A percentile compares a stretch with the other conserved stretches of the same genome.
Evolutionary conservation across 1,140 invertebrate species (phyloP).

Genomic region (Cyphomyrmex costatus): DNA sequence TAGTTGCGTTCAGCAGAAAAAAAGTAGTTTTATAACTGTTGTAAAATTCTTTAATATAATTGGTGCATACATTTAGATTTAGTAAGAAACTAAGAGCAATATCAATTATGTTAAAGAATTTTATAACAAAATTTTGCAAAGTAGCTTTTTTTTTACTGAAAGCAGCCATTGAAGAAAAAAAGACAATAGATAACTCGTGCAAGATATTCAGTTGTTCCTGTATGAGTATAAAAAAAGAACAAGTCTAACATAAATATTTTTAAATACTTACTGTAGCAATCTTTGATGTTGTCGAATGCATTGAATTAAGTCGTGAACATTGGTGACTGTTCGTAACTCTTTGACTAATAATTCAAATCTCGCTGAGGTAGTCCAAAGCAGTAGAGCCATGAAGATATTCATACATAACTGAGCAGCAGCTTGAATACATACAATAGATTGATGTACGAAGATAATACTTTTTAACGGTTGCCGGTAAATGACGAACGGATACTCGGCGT

Average conservation of each 20-base stretch:
- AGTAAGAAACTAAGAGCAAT: too few relatives aligned
- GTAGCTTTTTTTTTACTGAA: too few relatives aligned
- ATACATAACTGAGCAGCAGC: background rate
- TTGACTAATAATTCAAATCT: constrained; percentile 52
- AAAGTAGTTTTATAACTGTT: too few relatives aligned
- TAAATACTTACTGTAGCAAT: constrained; percentile 49
- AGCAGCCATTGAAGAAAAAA: too few relatives aligned
- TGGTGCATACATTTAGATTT: too few relatives aligned
- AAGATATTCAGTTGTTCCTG: too few relatives aligned
- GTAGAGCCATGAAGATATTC: constrained; percentile 18
- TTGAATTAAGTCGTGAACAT: background rate
- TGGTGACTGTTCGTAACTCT: background rate
- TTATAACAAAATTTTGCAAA: too few relatives aligned
- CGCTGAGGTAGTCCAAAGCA: constrained; percentile 47
- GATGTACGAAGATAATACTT: constrained; percentile 22
- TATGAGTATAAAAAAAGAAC: too few relatives aligned
- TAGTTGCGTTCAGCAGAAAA: too few relatives aligned
- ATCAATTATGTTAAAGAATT: too few relatives aligned
- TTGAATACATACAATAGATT: constrained; percentile 15
- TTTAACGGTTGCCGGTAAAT: constrained; percentile 28
- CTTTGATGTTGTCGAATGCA: constrained; percentile 53
- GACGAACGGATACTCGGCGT: constrained; percentile 48
- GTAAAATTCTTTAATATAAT: too few relatives aligned
- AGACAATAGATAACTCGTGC: too few relatives aligned
- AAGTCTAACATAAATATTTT: background rate